Conservation (phyloP, 2,113 vertebrate genomes). For the Aptenodytes patagonicus region DNA sequence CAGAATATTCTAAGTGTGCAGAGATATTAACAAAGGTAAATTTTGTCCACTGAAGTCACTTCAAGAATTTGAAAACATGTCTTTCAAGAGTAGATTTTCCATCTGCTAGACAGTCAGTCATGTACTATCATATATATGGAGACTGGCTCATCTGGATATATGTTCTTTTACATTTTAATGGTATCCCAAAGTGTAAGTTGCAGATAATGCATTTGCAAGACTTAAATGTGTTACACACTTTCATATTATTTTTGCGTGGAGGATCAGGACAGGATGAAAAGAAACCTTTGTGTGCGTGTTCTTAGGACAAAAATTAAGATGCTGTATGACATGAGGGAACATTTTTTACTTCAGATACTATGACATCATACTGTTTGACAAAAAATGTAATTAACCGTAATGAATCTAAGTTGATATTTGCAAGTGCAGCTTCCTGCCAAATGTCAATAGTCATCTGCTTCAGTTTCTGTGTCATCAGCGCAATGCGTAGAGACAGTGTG, state of each 20-base stretch:
- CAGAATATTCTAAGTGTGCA: background rate
- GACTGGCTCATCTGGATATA: background rate
- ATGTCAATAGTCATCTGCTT: background rate
- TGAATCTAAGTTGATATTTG: constrained; percentile 4
- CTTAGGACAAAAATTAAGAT: background rate
- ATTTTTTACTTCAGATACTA: background rate
- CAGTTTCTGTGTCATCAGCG: background rate
- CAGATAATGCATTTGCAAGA: background rate
- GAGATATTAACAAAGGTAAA: background rate
- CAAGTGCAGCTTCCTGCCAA: constrained; percentile 5
- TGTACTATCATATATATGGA: background rate
- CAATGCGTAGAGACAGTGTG: background rate
- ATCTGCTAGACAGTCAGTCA: background rate
- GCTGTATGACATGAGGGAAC: background rate
- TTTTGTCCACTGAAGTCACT: background rate
- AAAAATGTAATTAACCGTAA: constrained; percentile 18
- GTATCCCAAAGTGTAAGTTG: background rate
- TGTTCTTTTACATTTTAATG: background rate
- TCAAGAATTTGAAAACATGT: background rate
- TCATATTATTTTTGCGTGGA: background rate
- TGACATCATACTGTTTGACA: background rate
- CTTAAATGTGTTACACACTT: background rate
- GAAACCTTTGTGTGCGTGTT: background rate
- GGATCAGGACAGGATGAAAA: background rate
- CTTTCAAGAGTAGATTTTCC: background rate